A percentile compares a stretch with the other conserved stretches of the same genome.
Evolutionary conservation across 1,140 invertebrate genomes (phyloP).

Genomic region (Diuraphis noxia): DNA sequence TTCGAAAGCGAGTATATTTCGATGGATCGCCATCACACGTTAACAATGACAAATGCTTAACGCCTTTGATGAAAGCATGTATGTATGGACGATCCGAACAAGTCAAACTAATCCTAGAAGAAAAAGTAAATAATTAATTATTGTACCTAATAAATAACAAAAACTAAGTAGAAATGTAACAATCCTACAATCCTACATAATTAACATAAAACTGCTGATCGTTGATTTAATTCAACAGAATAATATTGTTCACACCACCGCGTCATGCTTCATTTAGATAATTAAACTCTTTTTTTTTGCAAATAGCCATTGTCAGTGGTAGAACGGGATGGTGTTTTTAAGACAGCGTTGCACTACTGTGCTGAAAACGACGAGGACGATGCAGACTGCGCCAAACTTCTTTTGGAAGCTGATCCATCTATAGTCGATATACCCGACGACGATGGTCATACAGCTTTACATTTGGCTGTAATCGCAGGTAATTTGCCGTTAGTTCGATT

Average conservation of each 20-base stretch:
- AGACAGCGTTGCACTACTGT: slow-evolving; percentile 91
- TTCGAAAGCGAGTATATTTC: slow-evolving; percentile 39
- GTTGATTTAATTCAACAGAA: background rate
- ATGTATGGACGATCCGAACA: slow-evolving; percentile 47
- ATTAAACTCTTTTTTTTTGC: background rate
- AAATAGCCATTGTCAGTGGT: slow-evolving; percentile 66
- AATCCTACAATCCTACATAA: too few relatives aligned
- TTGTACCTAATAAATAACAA: background rate
- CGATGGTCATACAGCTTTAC: slow-evolving; percentile 91
- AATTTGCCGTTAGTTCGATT: slow-evolving; percentile 81
- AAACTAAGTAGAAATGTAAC: background rate
- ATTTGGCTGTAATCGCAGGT: slow-evolving; percentile 90
- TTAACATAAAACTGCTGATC: background rate
- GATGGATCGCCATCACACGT: background rate
- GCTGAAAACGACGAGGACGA: slow-evolving; percentile 68
- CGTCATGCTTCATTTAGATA: too few relatives aligned
- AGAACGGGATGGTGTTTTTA: slow-evolving; percentile 78
- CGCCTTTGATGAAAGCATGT: slow-evolving; percentile 48
- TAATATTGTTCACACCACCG: too few relatives aligned
- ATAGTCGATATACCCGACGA: slow-evolving; percentile 82
- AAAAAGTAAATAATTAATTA: slow-evolving; percentile 33
- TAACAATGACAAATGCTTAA: slow-evolving; percentile 4
- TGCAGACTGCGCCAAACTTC: slow-evolving; percentile 69
- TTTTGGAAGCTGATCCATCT: slow-evolving; percentile 76
- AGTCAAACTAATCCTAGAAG: slow-evolving; percentile 41